Base-by-base conservation (phyloP, 2,888 invertebrate genomes). In the Limnephilus rhombicus region DNA sequence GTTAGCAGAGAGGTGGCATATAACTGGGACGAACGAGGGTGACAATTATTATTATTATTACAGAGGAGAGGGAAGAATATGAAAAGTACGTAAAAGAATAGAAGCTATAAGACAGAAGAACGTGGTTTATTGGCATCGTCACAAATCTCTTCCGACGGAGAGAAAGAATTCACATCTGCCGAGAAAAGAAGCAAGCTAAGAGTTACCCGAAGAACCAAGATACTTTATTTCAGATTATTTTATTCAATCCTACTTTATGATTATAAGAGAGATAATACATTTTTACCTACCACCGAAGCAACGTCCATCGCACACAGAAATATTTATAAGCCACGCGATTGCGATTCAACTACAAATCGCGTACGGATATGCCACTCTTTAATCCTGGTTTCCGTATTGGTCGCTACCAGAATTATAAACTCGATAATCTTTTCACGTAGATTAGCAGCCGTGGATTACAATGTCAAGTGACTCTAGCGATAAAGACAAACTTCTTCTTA, bases 91-190 rank as follows among this genome's bases (percentile, higher is more conserved):
- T 53, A 37, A 49, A 90, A 90, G 90, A 90, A 90, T 49, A 41
- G 90, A 83, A 83, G 12, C 24, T 31, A 24, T 18, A 34, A 37
- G 90, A 85, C 85, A 85, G 85, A 81, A 37, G 93, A 92, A 92
- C 93, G 93, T 93, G 93, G 92, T 91, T 92, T 93, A 93, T 93
- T 93, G 93, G 93, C 93, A 91, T 93, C 93, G 88, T 93, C 93
- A 89, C 34, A n/a, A 85, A 37, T 80, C 31, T 85, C 89, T 85
- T 29, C 29, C 34, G 34, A 85, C 80, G 18, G 31, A 85, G 49
- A 80, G 49, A 45, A 80, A 68, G 41, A 34, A 85, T 85, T 90
- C 68, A 85, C 85, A 68, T 85, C n/a, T 85, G n/a, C 85, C 68
- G 68, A 68, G 24, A 68, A 68, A 68, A 68, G 68, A 68, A 68